Conservation (phyloP, 2,888 invertebrate species). For the Campoletis raptor region DNA sequence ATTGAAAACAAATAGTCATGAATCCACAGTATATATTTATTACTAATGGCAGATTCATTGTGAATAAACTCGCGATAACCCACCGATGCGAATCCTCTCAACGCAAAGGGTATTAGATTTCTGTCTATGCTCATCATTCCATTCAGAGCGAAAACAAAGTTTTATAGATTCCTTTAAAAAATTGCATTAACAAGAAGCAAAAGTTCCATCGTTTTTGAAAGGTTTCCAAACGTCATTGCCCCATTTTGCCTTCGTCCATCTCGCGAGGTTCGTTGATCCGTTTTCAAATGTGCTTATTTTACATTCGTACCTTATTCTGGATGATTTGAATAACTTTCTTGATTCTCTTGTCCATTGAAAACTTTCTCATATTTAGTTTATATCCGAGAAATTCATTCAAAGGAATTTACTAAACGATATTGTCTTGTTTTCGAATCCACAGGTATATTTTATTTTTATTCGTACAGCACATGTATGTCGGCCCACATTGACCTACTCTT, state of each 20-base stretch:
- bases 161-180: not conserved
- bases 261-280: not conserved
- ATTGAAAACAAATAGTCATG: not conserved
- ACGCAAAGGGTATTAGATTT: not conserved
- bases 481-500: not conserved
- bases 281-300: not conserved
- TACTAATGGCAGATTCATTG: constrained; percentile 2
- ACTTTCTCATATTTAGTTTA: not conserved
- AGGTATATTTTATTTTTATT: not conserved
- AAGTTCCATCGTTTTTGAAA: constrained; percentile 39
- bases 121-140: not conserved
- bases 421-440: not conserved
- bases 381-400: not conserved
- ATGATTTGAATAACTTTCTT: not conserved
- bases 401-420: not conserved
- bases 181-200: not conserved
- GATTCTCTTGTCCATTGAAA: not conserved
- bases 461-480: not conserved
- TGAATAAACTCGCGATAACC: not conserved
- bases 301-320: not conserved
- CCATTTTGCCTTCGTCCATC: not conserved
- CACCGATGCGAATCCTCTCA: not conserved
- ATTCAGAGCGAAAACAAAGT: not conserved
- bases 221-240: constrained; percentile 13
- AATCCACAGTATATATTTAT: not conserved